Conservation (phyloP, 2,797 vertebrate species). For the Dromococcyx pavoninus region DNA sequence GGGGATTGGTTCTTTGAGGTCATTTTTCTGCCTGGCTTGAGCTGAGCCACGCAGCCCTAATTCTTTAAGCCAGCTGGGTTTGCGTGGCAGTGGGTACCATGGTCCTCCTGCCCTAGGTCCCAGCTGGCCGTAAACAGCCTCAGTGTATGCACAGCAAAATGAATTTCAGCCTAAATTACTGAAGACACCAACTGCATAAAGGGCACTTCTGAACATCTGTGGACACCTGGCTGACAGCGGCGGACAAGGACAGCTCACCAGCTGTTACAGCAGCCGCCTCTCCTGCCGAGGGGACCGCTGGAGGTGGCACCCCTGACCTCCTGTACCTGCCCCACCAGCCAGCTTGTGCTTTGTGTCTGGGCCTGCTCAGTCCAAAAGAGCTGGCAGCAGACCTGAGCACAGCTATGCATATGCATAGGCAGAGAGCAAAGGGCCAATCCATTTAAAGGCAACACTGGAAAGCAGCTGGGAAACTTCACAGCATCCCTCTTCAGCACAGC, state of each 20-base stretch:
- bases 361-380: neutral
- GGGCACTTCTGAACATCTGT: neutral
- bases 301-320: neutral
- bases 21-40: constrained; percentile 37
- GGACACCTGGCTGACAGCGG: neutral
- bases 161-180: neutral
- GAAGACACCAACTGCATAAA: neutral
- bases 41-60: neutral
- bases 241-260: neutral
- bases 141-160: neutral
- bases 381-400: neutral
- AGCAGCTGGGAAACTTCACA: neutral
- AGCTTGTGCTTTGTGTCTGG: neutral
- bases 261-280: neutral
- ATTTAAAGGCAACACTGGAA: neutral
- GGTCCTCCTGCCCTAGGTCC: neutral
- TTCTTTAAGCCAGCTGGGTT: constrained; percentile 17
- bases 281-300: neutral
- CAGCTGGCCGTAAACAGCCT: neutral
- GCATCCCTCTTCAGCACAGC: neutral
- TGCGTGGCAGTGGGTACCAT: neutral
- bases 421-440: neutral
- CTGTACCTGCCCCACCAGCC: neutral
- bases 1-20: neutral
- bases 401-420: neutral